Conservation (phyloP, 2,113 vertebrate species). For the Myrmecobius fasciatus region DNA sequence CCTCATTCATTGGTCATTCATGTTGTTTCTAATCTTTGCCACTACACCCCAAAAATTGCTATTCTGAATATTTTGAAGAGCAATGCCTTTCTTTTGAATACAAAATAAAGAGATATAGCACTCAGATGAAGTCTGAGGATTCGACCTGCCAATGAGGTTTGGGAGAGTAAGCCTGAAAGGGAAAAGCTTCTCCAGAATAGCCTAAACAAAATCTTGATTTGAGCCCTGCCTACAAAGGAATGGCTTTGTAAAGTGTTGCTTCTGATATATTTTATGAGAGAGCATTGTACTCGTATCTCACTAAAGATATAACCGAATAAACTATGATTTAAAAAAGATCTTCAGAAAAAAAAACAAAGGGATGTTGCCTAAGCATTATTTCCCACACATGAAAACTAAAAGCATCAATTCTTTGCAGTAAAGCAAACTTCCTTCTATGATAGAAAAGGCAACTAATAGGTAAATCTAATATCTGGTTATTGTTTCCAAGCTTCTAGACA, state of each 20-base stretch:
- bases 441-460: neutral
- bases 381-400: neutral
- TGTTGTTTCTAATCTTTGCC: neutral
- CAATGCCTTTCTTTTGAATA: neutral
- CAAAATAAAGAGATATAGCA: neutral
- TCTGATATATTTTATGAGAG: slow-evolving; percentile 20
- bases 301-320: slow-evolving; percentile 20
- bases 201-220: slow-evolving; percentile 27
- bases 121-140: neutral
- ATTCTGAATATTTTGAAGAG: neutral
- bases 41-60: neutral
- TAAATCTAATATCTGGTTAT: slow-evolving; percentile 55
- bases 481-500: slow-evolving; percentile 47
- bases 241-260: neutral
- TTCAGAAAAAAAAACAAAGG: slow-evolving; percentile 41
- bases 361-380: neutral
- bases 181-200: slow-evolving; percentile 55
- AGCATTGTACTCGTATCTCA: slow-evolving; percentile 27
- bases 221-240: slow-evolving; percentile 20
- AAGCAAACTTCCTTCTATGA: slow-evolving; percentile 16
- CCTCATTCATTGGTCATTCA: neutral
- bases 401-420: neutral
- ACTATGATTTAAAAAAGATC: slow-evolving; percentile 42
- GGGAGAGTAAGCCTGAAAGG: slow-evolving; percentile 10
- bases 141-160: neutral